Percentiles rank a stretch among this genome's conserved stretches.
phyloP scores from a whole-genome alignment of 2,113 vertebrate genomes.

The Ceyx melanurus region DNA sequence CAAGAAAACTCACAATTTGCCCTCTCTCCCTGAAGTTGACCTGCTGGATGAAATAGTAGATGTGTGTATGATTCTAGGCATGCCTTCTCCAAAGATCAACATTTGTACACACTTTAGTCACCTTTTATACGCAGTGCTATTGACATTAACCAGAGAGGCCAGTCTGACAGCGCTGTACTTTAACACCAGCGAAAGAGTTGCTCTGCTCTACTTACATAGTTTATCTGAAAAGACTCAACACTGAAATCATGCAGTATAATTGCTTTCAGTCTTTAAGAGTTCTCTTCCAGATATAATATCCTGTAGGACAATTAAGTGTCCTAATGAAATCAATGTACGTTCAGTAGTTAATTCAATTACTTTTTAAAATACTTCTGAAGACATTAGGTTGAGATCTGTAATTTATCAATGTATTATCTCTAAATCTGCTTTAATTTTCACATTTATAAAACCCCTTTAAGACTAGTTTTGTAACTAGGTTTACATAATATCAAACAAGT shows the following conservation, averaged over 20 bases:
- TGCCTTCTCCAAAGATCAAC: conserved; percentile 85
- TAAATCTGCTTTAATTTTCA: background rate
- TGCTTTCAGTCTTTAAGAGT: conserved; percentile 69
- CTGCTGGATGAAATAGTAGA: conserved; percentile 79
- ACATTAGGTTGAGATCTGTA: background rate
- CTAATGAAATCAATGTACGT: background rate
- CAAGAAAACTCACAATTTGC: conserved; percentile 69
- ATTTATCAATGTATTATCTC: background rate
- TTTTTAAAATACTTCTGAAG: conserved; percentile 16
- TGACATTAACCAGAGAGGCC: conserved; percentile 83
- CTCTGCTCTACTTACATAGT: conserved; percentile 48
- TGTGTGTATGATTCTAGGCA: conserved; percentile 85
- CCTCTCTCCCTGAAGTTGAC: conserved; percentile 75
- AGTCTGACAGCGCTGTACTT: conserved; percentile 76
- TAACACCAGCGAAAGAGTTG: conserved; percentile 69
- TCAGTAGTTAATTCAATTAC: background rate
- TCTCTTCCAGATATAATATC: conserved; percentile 58
- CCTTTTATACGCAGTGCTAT: conserved; percentile 83
- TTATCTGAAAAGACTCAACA: conserved; percentile 76
- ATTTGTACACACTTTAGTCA: conserved; percentile 85
- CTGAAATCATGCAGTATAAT: conserved; percentile 75
- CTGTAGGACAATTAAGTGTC: conserved; percentile 52
- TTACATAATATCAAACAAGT: background rate
- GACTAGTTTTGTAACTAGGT: background rate
- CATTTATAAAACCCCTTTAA: background rate